Base-by-base conservation (phyloP, 35 echinoderm and acorn worm genomes). In the Apostichopus californicus region DNA sequence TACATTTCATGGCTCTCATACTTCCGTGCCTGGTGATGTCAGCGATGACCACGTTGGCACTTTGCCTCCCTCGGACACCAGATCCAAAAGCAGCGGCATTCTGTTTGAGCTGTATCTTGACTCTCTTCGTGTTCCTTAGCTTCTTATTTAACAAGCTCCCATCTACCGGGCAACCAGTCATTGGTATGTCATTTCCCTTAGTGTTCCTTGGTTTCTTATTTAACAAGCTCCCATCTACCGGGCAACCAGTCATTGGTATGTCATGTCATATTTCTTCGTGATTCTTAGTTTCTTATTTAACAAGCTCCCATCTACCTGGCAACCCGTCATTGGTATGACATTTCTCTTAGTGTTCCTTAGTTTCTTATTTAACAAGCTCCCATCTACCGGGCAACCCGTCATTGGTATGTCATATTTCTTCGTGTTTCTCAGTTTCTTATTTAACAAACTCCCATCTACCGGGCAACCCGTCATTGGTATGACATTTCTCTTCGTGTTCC, bases 21-120 rank as follows among this genome's bases (percentile, higher is more conserved):
- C 52, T 83, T 54, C 80, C 80, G 5, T 83, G 80, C 15, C 55
- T 83, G 53, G 80, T 83, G 21, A 83, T 83, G 52, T 83, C 80
- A 55, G 17, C 11, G 7, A 83, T 83, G 80, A 83, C 80, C 21
- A 20, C 80, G 15, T 12, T 83, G 13, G 5, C 20, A 14, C 10
- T 83, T 12, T 9, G 80, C 14, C 56, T 83, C 14, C 80, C 80
- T 6, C 80, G 53, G 7, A 54, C 53, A 12, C 24, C 52, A 83
- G 52, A 83, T 83, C 6, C 17, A 18, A 57, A 83, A 18, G 80
- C 80, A 13, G 52, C 80, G 10, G 28, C 25, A 4, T 83, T 56
- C 52, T 14, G 52, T 54, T 55, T 83, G 14, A 54, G 52, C 15
- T 83, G 80, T 57, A 57, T 83, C 56, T 83, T 83, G 52, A 83